Evolutionary conservation across 2,888 invertebrate genomes (phyloP).

Genomic region (Euplexia lucipara): DNA sequence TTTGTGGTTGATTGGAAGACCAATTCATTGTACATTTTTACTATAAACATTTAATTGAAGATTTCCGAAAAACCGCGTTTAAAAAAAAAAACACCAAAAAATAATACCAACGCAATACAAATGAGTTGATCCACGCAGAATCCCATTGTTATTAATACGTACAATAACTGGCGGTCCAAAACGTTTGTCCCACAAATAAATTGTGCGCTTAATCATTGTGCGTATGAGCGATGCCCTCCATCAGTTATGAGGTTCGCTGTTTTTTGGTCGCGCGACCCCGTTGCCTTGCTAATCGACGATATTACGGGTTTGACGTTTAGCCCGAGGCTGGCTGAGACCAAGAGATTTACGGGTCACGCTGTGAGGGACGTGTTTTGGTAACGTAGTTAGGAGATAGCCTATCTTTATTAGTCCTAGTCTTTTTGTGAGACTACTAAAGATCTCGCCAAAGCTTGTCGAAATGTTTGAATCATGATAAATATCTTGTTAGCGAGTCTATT

Average conservation of each 20-base stretch:
- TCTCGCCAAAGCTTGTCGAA: neutral
- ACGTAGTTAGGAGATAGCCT: neutral
- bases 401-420: neutral
- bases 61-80: constrained; percentile 3
- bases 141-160: constrained; percentile 59
- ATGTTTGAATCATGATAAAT: too few species aligned
- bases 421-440: neutral
- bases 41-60: too few species aligned
- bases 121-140: constrained; percentile 60
- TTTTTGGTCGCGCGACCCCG: constrained; percentile 74
- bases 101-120: constrained; percentile 52
- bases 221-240: constrained; percentile 79
- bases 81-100: constrained; percentile 36
- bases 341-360: constrained; percentile 57
- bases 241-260: constrained; percentile 70
- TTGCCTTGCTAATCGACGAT: constrained; percentile 76
- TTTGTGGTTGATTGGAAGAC: neutral
- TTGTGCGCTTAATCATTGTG: constrained; percentile 79
- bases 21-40: too few species aligned
- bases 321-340: constrained; percentile 59
- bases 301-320: constrained; percentile 73
- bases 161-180: constrained; percentile 62
- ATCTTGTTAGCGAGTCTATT: too few species aligned
- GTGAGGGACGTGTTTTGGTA: constrained; percentile 26
- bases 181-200: constrained; percentile 78